These are phyloP conservation scores for Sogatella furcifera DNA, from an alignment of 1,140 invertebrate species.

Conservation along the genomic window DNA sequence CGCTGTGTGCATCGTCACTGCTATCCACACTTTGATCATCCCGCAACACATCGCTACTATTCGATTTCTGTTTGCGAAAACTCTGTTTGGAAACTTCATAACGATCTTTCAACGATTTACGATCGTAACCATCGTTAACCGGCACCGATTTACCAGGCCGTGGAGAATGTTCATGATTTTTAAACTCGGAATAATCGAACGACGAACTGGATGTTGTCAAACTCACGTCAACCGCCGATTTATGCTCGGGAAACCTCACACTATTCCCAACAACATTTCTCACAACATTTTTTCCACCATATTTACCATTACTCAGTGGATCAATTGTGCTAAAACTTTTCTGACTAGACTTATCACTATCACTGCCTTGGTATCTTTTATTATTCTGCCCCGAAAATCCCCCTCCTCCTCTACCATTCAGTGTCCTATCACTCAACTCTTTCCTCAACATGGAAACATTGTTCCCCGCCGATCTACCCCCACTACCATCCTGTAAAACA, in stretches of 20 bases:
- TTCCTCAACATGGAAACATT: no score
- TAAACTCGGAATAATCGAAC: constrained; percentile 9
- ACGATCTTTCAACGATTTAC: not conserved
- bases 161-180: no score
- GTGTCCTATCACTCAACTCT: no score
- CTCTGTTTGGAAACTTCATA: not conserved
- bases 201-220: not conserved
- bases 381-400: no score
- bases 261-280: constrained; percentile 1
- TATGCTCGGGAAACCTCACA: not conserved
- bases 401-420: no score
- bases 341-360: no score
- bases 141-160: no score
- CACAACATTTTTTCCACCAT: not conserved
- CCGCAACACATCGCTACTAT: constrained; percentile 11
- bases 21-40: not conserved
- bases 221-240: not conserved
- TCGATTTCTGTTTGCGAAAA: constrained; percentile 5
- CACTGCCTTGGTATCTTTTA: no score
- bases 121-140: not conserved
- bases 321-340: no score
- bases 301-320: constrained; percentile 2
- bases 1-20: not conserved
- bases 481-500: no score
- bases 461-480: no score